Base-by-base conservation (phyloP, 2,113 vertebrate species). In the Nerophis ophidion region DNA sequence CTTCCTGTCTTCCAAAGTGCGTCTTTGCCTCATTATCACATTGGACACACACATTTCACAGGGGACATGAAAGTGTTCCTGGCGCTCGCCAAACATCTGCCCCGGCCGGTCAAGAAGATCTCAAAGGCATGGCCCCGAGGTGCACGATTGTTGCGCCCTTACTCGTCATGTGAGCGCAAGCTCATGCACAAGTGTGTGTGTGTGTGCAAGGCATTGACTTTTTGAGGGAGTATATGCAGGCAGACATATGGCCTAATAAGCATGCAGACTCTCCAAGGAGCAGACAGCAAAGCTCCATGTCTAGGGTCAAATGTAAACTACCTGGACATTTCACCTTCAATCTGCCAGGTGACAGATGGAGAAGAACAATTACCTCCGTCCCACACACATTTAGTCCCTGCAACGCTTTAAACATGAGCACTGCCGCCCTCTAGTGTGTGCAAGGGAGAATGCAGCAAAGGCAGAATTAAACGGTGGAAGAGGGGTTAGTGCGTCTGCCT, bases 11-110 rank as follows among this genome's bases (percentile, higher is more conserved):
- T 74, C 66, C 63, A 69, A 72, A 14, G 53, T 71, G 63, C 63
- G 70, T 74, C 72, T 60, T 59, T 58, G 66, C 57, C 73, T 76
- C 82, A 86, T 89, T 84, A 87, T 85, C 79, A 78, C 61, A 87
- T 90, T 87, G 77, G 87, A 89, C 89, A 89, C 87, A 90, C 82
- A 52, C 62, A 77, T 85, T 84, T 84, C 73, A 75, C 79, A 76
- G 60, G 72, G 60, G 60, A 83, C 79, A 89, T 88, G 79, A 90
- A 89, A 87, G 86, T 71, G 63, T 70, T 82, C 65, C 63, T 70
- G 61, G 40, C 40, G 73, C 62, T 67, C 72, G 74, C 52, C 0
- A 57, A 82, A 82, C 78, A 89, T 87, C 83, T 88, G 62, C 80
- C 69, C 63, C 57, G 3, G 74, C 63, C 57, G 3, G 74, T 71